Conservation (phyloP, 2,113 vertebrate genomes). For the Nerophis lumbriciformis region DNA sequence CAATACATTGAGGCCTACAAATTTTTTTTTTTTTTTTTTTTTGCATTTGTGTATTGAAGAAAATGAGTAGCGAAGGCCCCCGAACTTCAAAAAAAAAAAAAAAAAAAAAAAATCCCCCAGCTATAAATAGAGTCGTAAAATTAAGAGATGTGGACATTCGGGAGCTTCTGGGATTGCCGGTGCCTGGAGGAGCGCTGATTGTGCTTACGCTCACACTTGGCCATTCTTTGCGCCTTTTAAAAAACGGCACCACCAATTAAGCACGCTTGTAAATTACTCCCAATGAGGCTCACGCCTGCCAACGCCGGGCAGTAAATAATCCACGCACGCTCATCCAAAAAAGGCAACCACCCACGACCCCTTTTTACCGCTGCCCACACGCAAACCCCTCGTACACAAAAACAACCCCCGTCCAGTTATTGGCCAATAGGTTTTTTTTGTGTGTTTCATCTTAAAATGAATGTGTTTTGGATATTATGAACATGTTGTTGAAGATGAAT, state of each 20-base stretch:
- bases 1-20: slow-evolving; percentile 1
- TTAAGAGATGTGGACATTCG: slow-evolving; percentile 30
- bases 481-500: no score
- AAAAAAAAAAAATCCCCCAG: slow-evolving; percentile 26
- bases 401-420: slow-evolving; percentile 32
- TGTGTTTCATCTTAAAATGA: no score
- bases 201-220: slow-evolving; percentile 61
- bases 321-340: slow-evolving; percentile 65
- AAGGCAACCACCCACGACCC: slow-evolving; percentile 58
- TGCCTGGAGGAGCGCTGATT: slow-evolving; percentile 53
- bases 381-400: slow-evolving; percentile 40
- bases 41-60: slow-evolving; percentile 14
- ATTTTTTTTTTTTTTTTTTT: not conserved
- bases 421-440: not conserved
- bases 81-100: not conserved
- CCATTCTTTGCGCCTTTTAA: slow-evolving; percentile 61
- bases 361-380: slow-evolving; percentile 64
- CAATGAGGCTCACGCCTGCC: slow-evolving; percentile 68
- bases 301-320: slow-evolving; percentile 77
- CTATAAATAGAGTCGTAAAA: slow-evolving; percentile 21
- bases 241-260: slow-evolving; percentile 67
- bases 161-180: slow-evolving; percentile 40
- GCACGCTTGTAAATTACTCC: slow-evolving; percentile 71
- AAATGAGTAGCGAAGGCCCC: not conserved
- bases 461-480: no score